Evolutionary conservation across 2,113 vertebrate species (phyloP), one percentile per base, ranked within the genome.

Genomic region (Gasterosteus aculeatus): DNA sequence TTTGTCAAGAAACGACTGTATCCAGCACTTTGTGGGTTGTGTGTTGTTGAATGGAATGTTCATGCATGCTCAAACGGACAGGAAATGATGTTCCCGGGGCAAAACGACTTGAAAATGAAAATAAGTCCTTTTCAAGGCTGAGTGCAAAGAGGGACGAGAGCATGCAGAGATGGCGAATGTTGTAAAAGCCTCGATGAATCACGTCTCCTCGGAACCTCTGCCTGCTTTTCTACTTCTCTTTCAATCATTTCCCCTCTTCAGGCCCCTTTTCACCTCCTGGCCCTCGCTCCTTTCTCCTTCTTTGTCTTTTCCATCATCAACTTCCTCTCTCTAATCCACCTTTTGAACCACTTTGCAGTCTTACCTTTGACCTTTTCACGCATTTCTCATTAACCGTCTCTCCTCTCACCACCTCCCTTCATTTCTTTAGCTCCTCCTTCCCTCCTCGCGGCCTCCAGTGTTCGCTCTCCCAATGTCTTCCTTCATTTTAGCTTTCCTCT

Each of bases 261-360:
- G 7, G 5, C 11, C 6, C 11, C 7, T 51, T 12, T 22, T 15
- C 62, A 4, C 22, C 60, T 53, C 3, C 0, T 74, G 29, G 62
- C 22, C 49, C 0, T 49, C 54, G 46, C 38, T 69, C 49, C 22
- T 72, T 26, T 54, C 44, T 39, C 22, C 11, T 3, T 4, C 54
- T 10, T 71, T 38, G 14, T 72, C 39, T 65, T 73, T 65, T 61
- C 31, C 46, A 72, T 65, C 19, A 75, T 2, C 9, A 31, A 3
- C 22, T 29, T 0, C 41, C 33, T 14, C 22, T 59, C 31, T 42
- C 9, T 33, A 4, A 66, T 60, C 33, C 10, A 6, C 38, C 10
- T 26, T 41, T 19, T 61, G 16, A 51, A 64, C 69, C 49, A 46
- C 41, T 42, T 58, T 16, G 33, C 39, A 15, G 33, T 46, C 53